Base-by-base conservation (phyloP, 1,140 invertebrate genomes). In the Augochlora pura region DNA sequence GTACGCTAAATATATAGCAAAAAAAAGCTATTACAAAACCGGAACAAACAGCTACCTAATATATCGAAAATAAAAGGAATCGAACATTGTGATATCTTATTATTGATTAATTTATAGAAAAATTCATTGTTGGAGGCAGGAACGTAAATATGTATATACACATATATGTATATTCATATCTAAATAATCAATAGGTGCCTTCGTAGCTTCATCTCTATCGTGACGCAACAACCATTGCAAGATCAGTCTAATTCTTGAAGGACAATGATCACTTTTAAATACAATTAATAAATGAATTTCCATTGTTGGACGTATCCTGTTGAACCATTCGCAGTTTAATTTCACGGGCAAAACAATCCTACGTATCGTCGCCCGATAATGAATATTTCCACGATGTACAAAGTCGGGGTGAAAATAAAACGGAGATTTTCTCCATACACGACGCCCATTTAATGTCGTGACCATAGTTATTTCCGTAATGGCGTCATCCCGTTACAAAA, bases 391-490 rank as follows among this genome's bases (percentile, higher is more conserved):
- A 38, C 5, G n/a, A 57, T 2, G 18, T 27, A 27, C 18, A 2
- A 21, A 52, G 4, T 38, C n/a, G n/a, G 25, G 32, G 42, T 46
- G 23, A 59, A 64, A 72, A 72, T 77, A 77, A 52, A 77, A 66
- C 64, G 64, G 70, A 77, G 75, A 71, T 77, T 77, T 77, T 77
- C 76, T 77, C 76, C 76, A 77, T 77, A 71, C 42, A 77, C 59
- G 68, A 77, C 68, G 76, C 60, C 60, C 76, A 69, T 77, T 77
- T 77, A 77, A 77, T 72, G 68, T 23, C 76, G 76, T 69, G 76
- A 71, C 76, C 68, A 72, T 71, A 77, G 72, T 67, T 70, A 84
- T 81, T 84, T 84, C 80, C 81, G 81, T 80, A 84, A 83, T 83
- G 83, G 83, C 83, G 83, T 69, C 81, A 72, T 71, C 76, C 68